A percentile compares a stretch with the other conserved stretches of the same genome.
Conservation (phyloP, 2,113 vertebrate species). For the Apteryx owenii region DNA sequence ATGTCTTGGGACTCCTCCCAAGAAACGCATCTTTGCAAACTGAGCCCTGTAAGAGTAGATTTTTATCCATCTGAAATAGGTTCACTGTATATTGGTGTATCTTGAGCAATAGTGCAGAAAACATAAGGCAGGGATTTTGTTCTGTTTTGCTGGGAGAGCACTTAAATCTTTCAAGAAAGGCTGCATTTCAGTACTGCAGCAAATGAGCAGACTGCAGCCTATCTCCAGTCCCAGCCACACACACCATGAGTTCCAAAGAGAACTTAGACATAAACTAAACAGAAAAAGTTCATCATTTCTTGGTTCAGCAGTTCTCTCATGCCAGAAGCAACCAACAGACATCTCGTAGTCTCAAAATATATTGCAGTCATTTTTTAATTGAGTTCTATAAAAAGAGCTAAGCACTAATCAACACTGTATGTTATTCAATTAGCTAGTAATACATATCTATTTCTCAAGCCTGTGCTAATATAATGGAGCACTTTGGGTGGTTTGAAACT, state of each 20-base stretch:
- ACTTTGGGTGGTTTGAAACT: constrained; percentile 60
- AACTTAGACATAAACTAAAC: neutral
- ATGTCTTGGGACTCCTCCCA: neutral
- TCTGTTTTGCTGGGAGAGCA: neutral
- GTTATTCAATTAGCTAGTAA: constrained; percentile 73
- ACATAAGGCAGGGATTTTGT: constrained; percentile 16
- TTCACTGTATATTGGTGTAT: neutral
- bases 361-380: constrained; percentile 63
- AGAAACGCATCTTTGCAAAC: neutral
- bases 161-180: constrained; percentile 28
- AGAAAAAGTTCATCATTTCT: constrained; percentile 16
- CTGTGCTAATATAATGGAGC: constrained; percentile 61
- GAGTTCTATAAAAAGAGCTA: constrained; percentile 69
- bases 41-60: neutral
- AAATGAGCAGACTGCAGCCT: neutral
- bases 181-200: constrained; percentile 4
- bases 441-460: constrained; percentile 66
- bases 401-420: constrained; percentile 71
- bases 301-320: neutral
- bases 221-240: neutral
- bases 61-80: neutral
- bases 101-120: neutral
- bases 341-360: constrained; percentile 54
- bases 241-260: neutral
- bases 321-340: constrained; percentile 38